Evolutionary conservation across 1,140 invertebrate genomes (phyloP), one percentile per base, ranked within the genome.

Genomic region (Steinernema feltiae): DNA sequence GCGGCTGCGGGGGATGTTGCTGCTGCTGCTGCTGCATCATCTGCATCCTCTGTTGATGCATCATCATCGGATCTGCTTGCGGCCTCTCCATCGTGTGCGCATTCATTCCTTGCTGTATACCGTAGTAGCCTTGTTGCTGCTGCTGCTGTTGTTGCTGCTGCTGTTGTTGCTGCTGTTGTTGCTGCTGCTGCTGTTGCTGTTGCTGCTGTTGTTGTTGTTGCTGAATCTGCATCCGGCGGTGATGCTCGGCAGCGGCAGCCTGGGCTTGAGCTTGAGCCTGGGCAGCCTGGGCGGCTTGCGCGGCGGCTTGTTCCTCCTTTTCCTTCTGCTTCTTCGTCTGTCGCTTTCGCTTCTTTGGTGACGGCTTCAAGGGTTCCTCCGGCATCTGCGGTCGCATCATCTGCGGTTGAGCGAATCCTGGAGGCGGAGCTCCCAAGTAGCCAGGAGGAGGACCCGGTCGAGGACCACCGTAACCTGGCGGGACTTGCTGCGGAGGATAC

Each of bases 301-400:
- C 31, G n/a, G 76, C 76, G 0, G 72, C 71, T 21, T 41, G 29
- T 46, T 78, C 77, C 7, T 63, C 53, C 24, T 63, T 69, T 32
- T 78, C 76, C 53, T 78, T 78, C 35, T 76, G 74, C 53, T 76
- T 71, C 53, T 69, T 76, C 69, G 72, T 76, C 53, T 71, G 72
- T 1, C 74, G 74, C 29, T 76, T 76, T 46, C 74, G 48, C 63
- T 76, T 78, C 31, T 78, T 78, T 74, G 48, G 70, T 24, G 77
- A 71, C 27, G 77, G 70, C 32, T 32, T 71, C 12, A 30, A 30
- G 0, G 72, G 30, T n/a, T 76, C 74, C 1, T 3, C 29, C 15
- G 71, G 72, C 30, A 32, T 24, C 35, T 7, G 35, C 24, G 70
- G 70, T 2, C 30, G 70, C 70, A 71, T 41, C 70, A 32, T 32